Base-by-base conservation (phyloP, 2,113 vertebrate species). In the Sander vitreus region DNA sequence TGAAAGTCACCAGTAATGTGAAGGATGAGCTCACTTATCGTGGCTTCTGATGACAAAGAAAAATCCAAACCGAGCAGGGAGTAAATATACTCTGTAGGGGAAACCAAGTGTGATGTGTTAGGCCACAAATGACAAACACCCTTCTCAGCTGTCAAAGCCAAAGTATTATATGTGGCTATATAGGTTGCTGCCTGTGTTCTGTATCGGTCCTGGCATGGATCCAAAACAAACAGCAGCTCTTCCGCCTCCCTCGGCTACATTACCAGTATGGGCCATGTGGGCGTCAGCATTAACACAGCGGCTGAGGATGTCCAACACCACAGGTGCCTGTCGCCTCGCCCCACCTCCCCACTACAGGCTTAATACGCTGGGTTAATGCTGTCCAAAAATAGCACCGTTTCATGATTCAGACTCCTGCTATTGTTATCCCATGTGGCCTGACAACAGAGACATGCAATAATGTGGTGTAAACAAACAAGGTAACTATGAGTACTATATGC, bases 321-420 rank as follows among this genome's bases (percentile, higher is more conserved):
- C 1, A 2, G 47, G 45, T 59, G 8, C 36, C 66, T 70, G 47
- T 78, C 45, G n/a, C 75, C 25, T 27, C 47, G 19, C 47, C 19
- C n/a, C 21, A n/a, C n/a, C 21, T 30, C 53, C 11, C 60, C 33
- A 25, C 25, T 18, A 1, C 6, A 12, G n/a, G 64, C 63, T 69
- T 87, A 85, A 89, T 81, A 77, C 43, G 6, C 78, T 45, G 62
- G 73, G 60, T 62, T 89, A 85, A 80, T 81, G 79, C 83, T 10
- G 36, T 86, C 81, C 73, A 87, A 85, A 90, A 83, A 87, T 89
- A 85, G 88, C 71, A n/a, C 21, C 14, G 51, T 64, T 81, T 82
- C 76, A 83, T 89, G 85, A 87, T 72, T 79, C 73, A 79, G 77
- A 58, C 30, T 63, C 36, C 76, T 75, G 76, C 70, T 59, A 55